phyloP scores from a whole-genome alignment of 2,888 invertebrate species.

The Melinopterus prodromus region DNA sequence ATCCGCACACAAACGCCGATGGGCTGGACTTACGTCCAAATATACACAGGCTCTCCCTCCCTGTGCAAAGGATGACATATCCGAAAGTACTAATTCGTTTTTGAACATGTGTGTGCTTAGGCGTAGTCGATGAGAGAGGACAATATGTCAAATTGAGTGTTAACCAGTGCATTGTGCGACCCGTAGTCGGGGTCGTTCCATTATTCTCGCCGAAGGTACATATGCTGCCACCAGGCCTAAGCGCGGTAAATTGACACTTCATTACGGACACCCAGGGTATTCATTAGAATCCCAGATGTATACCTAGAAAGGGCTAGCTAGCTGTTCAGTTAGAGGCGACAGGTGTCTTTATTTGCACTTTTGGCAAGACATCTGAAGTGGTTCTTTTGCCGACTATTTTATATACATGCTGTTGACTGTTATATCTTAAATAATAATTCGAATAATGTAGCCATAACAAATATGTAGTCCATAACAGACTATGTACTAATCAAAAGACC shows the following conservation, averaged over 20 bases:
- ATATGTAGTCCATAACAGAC: too few relatives aligned
- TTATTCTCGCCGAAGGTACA: conserved; percentile 45
- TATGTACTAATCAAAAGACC: too few relatives aligned
- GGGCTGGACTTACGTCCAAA: neutral
- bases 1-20: neutral
- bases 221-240: conserved; percentile 52
- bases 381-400: too few relatives aligned
- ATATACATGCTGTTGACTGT: too few relatives aligned
- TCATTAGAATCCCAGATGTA: conserved; percentile 55
- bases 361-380: too few relatives aligned
- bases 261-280: conserved; percentile 58
- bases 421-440: too few relatives aligned
- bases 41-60: neutral
- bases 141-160: conserved; percentile 63
- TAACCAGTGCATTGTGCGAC: conserved; percentile 51
- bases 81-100: conserved; percentile 39
- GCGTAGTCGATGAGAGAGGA: conserved; percentile 39
- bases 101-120: conserved; percentile 45
- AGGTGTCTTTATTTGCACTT: too few relatives aligned
- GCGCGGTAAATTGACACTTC: conserved; percentile 60
- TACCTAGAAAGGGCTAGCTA: conserved; percentile 39
- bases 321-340: too few relatives aligned
- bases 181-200: conserved; percentile 41
- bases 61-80: conserved; percentile 4
- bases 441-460: too few relatives aligned